Evolutionary conservation across 2,888 invertebrate species (phyloP).

Genomic region (Margaritifera margaritifera): DNA sequence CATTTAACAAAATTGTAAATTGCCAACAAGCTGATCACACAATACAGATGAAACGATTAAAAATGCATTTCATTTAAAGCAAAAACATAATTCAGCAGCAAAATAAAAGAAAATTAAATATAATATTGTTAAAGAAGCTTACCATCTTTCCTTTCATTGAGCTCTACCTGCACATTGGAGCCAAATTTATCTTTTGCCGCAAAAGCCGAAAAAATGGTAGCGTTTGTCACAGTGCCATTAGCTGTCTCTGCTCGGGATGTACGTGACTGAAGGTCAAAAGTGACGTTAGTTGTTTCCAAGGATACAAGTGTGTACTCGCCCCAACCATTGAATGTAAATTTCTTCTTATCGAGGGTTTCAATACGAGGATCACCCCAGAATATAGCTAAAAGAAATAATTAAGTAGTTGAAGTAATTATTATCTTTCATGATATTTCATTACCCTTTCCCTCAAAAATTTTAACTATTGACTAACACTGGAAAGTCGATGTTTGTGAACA

Average conservation of each 20-base stretch:
- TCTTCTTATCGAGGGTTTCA: conserved; percentile 28
- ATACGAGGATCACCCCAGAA: conserved; percentile 43
- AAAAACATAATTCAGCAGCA: too few species aligned
- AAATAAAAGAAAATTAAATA: too few species aligned
- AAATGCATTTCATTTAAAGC: too few species aligned
- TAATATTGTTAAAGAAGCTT: too few species aligned
- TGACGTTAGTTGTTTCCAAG: background rate
- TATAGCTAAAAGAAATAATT: conserved; percentile 6
- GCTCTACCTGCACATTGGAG: conserved; percentile 29
- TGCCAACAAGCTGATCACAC: too few species aligned
- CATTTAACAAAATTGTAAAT: too few species aligned
- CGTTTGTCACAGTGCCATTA: conserved; percentile 27
- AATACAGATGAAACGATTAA: too few species aligned
- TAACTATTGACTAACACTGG: too few species aligned
- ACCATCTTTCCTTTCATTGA: conserved; percentile 25
- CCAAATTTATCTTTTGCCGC: conserved; percentile 26
- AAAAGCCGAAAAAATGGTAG: conserved; percentile 45
- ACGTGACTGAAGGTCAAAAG: background rate
- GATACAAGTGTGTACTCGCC: conserved; percentile 35
- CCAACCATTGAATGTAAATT: conserved; percentile 42
- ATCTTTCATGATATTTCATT: too few species aligned
- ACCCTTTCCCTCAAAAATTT: too few species aligned
- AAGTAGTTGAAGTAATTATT: too few species aligned
- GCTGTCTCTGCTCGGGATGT: conserved; percentile 3
- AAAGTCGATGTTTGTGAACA: too few species aligned